Evolutionary conservation across 2,113 vertebrate genomes (phyloP).

Genomic region (Chloebia gouldiae): DNA sequence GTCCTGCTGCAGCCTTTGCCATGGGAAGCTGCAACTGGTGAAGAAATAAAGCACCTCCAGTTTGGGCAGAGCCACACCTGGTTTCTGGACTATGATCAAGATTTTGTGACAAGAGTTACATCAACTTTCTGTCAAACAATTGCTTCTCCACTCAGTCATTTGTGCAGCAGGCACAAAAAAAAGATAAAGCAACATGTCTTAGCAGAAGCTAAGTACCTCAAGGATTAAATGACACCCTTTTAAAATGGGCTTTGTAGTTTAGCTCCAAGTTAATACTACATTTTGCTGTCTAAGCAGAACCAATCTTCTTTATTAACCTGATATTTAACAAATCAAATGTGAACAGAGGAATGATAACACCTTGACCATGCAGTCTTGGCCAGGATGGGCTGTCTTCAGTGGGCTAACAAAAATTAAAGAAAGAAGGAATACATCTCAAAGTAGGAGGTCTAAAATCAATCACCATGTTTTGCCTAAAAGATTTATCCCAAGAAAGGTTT

Average conservation of each 20-base stretch:
- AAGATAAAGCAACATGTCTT: background rate
- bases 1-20: background rate
- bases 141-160: background rate
- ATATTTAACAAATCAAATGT: background rate
- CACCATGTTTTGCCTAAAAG: background rate
- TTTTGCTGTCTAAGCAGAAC: background rate
- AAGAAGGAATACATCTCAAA: background rate
- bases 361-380: background rate
- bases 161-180: background rate
- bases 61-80: background rate
- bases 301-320: background rate
- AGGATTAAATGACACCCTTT: background rate
- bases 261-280: background rate
- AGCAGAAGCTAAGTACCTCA: background rate
- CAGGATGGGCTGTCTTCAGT: background rate
- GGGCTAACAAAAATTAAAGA: background rate
- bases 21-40: rapidly evolving
- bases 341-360: background rate
- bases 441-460: background rate
- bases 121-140: background rate
- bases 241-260: background rate
- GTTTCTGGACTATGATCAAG: background rate
- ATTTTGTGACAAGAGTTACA: background rate
- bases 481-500: background rate
- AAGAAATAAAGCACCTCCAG: background rate